A percentile compares a stretch with the other conserved stretches of the same genome.
These are phyloP conservation scores for Chymomyza caudatula DNA, from an alignment of 2,888 invertebrate species.

Conservation along the genomic window DNA sequence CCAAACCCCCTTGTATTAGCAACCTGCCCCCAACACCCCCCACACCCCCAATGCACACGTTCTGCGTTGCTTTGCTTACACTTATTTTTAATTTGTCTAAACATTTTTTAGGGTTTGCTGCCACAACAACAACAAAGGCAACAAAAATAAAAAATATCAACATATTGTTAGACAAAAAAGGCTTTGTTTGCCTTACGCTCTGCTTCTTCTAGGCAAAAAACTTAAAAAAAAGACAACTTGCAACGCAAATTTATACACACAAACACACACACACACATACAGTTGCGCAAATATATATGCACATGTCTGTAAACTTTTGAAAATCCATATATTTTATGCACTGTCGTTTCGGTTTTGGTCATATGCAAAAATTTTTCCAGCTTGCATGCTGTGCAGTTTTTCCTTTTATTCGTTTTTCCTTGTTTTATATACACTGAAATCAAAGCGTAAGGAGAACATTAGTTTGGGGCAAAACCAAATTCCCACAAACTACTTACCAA, in stretches of 20 bases:
- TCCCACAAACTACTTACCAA: too few relatives aligned
- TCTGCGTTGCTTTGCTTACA: slow-evolving; percentile 38
- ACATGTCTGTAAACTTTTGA: slow-evolving; percentile 44
- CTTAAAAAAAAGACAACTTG: slow-evolving; percentile 42
- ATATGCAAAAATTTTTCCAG: slow-evolving; percentile 39
- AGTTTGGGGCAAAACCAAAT: too few relatives aligned
- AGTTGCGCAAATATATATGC: slow-evolving; percentile 29
- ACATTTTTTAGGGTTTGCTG: slow-evolving; percentile 51
- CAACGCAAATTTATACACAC: slow-evolving; percentile 68
- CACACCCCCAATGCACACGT: not conserved
- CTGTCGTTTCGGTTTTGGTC: slow-evolving; percentile 59
- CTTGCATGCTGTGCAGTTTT: slow-evolving; percentile 44
- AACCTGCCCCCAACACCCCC: not conserved
- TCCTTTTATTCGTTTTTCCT: slow-evolving; percentile 14
- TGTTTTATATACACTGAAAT: too few relatives aligned
- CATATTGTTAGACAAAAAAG: slow-evolving; percentile 51
- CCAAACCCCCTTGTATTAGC: not conserved
- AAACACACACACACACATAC: slow-evolving; percentile 7
- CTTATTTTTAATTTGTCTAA: slow-evolving; percentile 70
- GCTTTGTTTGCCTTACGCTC: slow-evolving; percentile 54
- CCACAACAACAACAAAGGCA: slow-evolving; percentile 22
- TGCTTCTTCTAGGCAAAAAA: slow-evolving; percentile 8
- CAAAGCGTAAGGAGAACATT: too few relatives aligned
- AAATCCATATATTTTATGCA: slow-evolving; percentile 65
- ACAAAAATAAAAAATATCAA: slow-evolving; percentile 1